Conservation (phyloP, 2,888 invertebrate species). For the Tenodera sinensis region DNA sequence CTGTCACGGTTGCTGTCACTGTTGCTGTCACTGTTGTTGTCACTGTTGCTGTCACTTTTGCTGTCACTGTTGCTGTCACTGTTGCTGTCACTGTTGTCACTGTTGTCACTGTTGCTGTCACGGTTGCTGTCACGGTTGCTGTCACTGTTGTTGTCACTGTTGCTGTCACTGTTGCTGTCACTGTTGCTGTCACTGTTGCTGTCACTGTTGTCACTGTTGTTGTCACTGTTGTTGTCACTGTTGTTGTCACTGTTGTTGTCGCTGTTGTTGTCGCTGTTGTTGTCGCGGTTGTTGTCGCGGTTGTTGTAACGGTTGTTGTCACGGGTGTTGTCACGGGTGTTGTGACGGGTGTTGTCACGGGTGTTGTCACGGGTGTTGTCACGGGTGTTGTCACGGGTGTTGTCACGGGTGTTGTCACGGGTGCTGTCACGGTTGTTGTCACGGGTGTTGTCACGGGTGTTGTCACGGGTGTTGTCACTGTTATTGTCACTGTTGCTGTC, state of each 20-base stretch:
- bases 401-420: too few species aligned
- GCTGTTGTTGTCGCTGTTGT: constrained; percentile 1
- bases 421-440: too few species aligned
- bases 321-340: too few species aligned
- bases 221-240: constrained; percentile 5
- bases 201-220: neutral
- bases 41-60: constrained; percentile 4
- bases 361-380: too few species aligned
- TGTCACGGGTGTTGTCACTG: too few species aligned
- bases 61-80: constrained; percentile 5
- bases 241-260: constrained; percentile 4
- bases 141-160: constrained; percentile 13
- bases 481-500: constrained; percentile 4
- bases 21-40: constrained; percentile 1
- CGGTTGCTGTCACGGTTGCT: neutral
- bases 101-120: neutral
- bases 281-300: too few species aligned
- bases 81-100: constrained; percentile 1
- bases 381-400: too few species aligned
- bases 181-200: constrained; percentile 15
- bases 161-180: constrained; percentile 5
- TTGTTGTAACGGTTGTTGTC: too few species aligned
- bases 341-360: too few species aligned
- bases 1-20: neutral
- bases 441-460: too few species aligned